These are phyloP conservation scores for Prostheceraeus crozeri DNA, from an alignment of 2,888 invertebrate genomes.

Conservation along the genomic window DNA sequence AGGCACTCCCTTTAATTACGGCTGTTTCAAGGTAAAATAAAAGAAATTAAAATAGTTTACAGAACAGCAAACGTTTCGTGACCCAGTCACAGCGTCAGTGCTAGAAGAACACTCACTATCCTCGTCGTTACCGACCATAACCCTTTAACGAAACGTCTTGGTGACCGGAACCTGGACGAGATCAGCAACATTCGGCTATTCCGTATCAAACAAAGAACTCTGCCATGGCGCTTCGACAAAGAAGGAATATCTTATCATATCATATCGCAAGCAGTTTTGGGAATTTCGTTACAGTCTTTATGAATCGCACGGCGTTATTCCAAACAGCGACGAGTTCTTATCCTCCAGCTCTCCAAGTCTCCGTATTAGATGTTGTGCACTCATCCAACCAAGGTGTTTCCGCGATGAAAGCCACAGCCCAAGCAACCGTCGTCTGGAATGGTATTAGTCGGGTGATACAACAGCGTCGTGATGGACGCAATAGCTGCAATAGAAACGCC, in stretches of 20 bases:
- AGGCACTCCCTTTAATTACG: too few relatives aligned
- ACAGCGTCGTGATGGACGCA: slow-evolving; percentile 3
- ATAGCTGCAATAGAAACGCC: slow-evolving; percentile 15
- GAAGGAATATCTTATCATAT: too few relatives aligned
- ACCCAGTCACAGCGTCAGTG: too few relatives aligned
- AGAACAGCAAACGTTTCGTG: too few relatives aligned
- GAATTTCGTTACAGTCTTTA: too few relatives aligned
- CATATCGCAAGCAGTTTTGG: too few relatives aligned
- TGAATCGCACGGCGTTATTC: too few relatives aligned
- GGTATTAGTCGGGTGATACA: slow-evolving; percentile 9
- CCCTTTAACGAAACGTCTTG: slow-evolving; percentile 12
- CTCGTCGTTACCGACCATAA: slow-evolving; percentile 22
- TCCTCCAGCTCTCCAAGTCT: slow-evolving; percentile 1
- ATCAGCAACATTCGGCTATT: slow-evolving; percentile 24
- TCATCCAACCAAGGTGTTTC: too few relatives aligned
- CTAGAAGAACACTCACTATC: too few relatives aligned
- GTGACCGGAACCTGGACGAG: slow-evolving; percentile 23
- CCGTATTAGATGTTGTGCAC: not conserved
- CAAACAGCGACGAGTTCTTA: too few relatives aligned
- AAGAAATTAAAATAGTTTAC: too few relatives aligned
- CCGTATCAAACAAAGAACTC: slow-evolving; percentile 17
- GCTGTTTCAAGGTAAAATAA: too few relatives aligned
- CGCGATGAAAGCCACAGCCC: not conserved
- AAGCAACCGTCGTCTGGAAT: slow-evolving; percentile 13
- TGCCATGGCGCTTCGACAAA: slow-evolving; percentile 20